Evolutionary conservation across 2,113 vertebrate species (phyloP).

Genomic region (Lophius piscatorius): DNA sequence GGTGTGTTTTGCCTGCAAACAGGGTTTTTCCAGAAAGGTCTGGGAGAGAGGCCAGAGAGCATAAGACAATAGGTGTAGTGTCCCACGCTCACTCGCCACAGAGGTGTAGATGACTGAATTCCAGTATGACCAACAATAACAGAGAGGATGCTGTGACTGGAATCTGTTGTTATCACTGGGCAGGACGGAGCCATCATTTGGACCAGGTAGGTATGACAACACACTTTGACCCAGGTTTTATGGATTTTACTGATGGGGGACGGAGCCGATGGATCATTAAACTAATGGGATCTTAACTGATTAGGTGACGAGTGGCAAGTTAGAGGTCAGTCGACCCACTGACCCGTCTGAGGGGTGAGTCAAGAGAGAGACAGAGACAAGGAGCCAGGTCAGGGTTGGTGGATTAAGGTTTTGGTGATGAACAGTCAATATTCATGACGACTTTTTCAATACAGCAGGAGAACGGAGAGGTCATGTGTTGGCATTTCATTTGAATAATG

Average conservation of each 20-base stretch:
- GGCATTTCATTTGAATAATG: too few species aligned
- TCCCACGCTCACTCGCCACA: conserved; percentile 23
- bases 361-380: conserved; percentile 17
- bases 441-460: background rate
- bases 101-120: conserved; percentile 9
- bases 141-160: conserved; percentile 50
- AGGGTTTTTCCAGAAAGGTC: conserved; percentile 58
- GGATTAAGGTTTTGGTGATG: background rate
- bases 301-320: too few species aligned
- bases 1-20: conserved; percentile 3
- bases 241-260: background rate
- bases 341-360: background rate
- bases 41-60: conserved; percentile 39
- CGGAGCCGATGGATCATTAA: too few species aligned
- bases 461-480: too few species aligned
- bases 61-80: conserved; percentile 55
- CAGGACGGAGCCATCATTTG: conserved; percentile 25
- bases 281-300: too few species aligned
- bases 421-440: background rate
- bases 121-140: conserved; percentile 21
- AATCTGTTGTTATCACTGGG: conserved; percentile 28
- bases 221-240: background rate
- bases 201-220: conserved; percentile 33
- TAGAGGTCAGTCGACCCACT: too few species aligned
- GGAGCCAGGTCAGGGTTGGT: conserved; percentile 38